Base-by-base conservation (phyloP, 2,888 invertebrate genomes). In the Troides helena region DNA sequence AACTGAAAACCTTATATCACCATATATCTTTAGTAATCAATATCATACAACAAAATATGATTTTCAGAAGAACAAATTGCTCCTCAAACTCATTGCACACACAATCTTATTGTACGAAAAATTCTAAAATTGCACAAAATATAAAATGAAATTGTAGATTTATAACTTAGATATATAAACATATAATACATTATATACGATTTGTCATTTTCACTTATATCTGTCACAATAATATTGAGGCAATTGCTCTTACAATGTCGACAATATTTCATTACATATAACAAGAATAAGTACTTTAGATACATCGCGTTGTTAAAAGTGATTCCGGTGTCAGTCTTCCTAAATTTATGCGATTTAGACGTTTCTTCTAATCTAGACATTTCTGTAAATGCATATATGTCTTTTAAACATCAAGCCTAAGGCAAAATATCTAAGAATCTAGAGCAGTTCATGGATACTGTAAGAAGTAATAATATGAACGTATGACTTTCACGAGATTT, bases 301-400 rank as follows among this genome's bases (percentile, higher is more conserved):
- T 61, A 67, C 67, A 68, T 67, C 58, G 58, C 61, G 65, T 64
- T 64, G 63, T 81, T 83, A 81, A 78, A 80, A 74, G 72, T 78
- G 83, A 83, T 78, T 84, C 77, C 77, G 76, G 77, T 78, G 80
- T 85, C 90, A 90, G 90, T 89, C 90, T 89, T 88, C 73, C 78
- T 80, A 83, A 78, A 77, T 75, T 80, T 81, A 79, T 78, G 72
- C 77, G 83, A 83, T 78, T 77, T 80, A 77, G 73, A 77, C 76
- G 73, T 39, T 25, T 57, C 6, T 62, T 36, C 62, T 25, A 7
- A 53, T 53, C 18, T 53, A 53, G n/a, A 53, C 53, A 53, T 53
- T 53, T 53, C 18, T 53, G n/a, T 53, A 53, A 53, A 53, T 53
- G 53, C n/a, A 53, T 53, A 53, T 53, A 1, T n/a, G 46, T 46